These are phyloP conservation scores for Rhorus exstirpatorius DNA, from an alignment of 2,888 invertebrate genomes.

Conservation along the genomic window DNA sequence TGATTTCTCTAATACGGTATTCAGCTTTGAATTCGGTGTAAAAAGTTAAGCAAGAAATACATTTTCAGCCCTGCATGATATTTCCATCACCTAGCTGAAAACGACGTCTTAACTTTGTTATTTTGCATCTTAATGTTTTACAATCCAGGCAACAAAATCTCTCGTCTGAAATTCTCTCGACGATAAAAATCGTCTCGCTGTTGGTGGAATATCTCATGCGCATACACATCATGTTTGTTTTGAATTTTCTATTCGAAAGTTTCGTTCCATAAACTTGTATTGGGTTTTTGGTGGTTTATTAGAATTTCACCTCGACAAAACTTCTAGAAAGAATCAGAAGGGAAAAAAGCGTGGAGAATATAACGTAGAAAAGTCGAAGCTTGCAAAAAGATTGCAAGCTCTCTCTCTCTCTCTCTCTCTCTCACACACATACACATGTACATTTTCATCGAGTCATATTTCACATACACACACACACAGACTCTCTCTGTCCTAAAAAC, in stretches of 20 bases:
- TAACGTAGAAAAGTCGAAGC: neutral
- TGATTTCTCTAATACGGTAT: too few species aligned
- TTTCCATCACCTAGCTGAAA: too few species aligned
- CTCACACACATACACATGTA: neutral
- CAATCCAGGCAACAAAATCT: too few species aligned
- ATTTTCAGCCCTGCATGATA: too few species aligned
- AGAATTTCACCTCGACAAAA: slow-evolving; percentile 8
- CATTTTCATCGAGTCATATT: too few species aligned
- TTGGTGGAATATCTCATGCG: neutral
- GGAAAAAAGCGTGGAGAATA: slow-evolving; percentile 5
- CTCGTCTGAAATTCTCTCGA: too few species aligned
- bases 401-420: neutral
- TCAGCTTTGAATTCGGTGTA: too few species aligned
- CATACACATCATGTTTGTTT: neutral
- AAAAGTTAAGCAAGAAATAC: too few species aligned
- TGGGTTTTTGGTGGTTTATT: slow-evolving; percentile 1
- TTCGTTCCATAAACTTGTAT: slow-evolving; percentile 5
- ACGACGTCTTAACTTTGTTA: too few species aligned
- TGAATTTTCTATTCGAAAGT: neutral
- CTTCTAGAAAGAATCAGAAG: neutral
- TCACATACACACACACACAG: neutral
- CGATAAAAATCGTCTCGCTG: neutral
- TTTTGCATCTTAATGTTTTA: too few species aligned
- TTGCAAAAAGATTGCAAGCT: neutral
- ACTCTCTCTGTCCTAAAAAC: neutral